A percentile compares a stretch with the other conserved stretches of the same genome.
Conservation (phyloP, 2,113 vertebrate species). For the Otis tarda region DNA sequence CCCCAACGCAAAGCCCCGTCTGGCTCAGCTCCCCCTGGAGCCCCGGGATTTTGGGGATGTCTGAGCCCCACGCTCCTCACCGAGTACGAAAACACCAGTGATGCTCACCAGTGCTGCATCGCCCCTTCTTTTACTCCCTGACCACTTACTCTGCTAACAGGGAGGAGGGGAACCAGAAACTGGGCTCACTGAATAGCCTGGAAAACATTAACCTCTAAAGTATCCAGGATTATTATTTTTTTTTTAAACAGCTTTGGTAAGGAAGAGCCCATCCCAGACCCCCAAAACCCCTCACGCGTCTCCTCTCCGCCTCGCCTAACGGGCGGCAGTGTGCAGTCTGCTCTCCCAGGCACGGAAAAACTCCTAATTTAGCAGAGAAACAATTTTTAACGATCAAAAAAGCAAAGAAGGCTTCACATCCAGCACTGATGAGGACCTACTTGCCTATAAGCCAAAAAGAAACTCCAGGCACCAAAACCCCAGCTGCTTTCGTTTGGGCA, state of each 20-base stretch:
- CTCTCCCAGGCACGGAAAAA: not conserved
- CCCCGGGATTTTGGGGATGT: not conserved
- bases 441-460: not conserved
- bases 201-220: not conserved
- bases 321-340: not conserved
- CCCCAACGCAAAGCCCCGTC: not conserved
- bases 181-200: not conserved
- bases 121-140: not conserved
- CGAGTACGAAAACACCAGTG: fast-evolving
- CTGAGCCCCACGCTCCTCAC: not conserved
- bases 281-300: not conserved
- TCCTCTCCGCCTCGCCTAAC: not conserved
- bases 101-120: not conserved
- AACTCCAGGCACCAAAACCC: not conserved
- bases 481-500: not conserved
- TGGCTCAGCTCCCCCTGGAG: not conserved
- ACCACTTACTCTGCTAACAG: no score
- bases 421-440: not conserved
- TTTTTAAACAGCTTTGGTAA: no score
- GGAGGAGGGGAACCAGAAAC: not conserved
- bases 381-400: not conserved
- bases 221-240: no score
- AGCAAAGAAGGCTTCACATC: not conserved
- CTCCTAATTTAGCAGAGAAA: not conserved
- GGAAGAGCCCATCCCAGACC: not conserved